Base-by-base conservation (phyloP, 2,797 vertebrate species). In the Crax fasciolata region DNA sequence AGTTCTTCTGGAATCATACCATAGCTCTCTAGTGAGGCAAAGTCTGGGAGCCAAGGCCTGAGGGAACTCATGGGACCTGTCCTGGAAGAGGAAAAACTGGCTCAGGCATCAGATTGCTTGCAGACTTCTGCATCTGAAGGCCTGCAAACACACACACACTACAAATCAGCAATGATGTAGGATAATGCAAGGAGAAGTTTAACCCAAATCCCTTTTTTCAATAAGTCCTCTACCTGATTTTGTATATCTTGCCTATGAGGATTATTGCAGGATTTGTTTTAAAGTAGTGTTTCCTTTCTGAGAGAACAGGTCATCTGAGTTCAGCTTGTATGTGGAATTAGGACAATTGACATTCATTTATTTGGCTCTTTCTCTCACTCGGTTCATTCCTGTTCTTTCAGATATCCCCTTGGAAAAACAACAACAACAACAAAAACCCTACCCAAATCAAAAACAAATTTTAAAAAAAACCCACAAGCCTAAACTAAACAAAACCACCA, bases 251-350 rank as follows among this genome's bases (percentile, higher is more conserved):
- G 62, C 54, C 3, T 4, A 6, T 72, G 35, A 73, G 54, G 51
- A 78, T 90, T 78, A 94, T 58, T 86, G 28, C 4, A 84, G 58
- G 24, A 75, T 85, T 85, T 90, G 32, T 88, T 83, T 87, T 87
- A 35, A 93, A 89, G n/a, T 49, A 41, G 7, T 54, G 20, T 63
- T 78, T 94, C 15, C 7, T 92, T 85, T 81, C 58, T 81, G 46
- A 87, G 13, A 70, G 8, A n/a, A 19, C 0, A 4, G 46, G 55
- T 86, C 86, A 48, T 51, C 54, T 41, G 62, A 93, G 62, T 51
- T 91, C 38, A 54, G 62, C 74, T 78, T 91, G 35, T 10, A 23
- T 44, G 43, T 58, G 39, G 39, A 95, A 78, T 88, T 75, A 75
- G 20, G 13, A 24, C 21, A 68, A 59, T 25, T 44, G 49, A 78